Evolutionary conservation across 2,797 vertebrate species (phyloP).

Genomic region (Philypnodon macrostomus): DNA sequence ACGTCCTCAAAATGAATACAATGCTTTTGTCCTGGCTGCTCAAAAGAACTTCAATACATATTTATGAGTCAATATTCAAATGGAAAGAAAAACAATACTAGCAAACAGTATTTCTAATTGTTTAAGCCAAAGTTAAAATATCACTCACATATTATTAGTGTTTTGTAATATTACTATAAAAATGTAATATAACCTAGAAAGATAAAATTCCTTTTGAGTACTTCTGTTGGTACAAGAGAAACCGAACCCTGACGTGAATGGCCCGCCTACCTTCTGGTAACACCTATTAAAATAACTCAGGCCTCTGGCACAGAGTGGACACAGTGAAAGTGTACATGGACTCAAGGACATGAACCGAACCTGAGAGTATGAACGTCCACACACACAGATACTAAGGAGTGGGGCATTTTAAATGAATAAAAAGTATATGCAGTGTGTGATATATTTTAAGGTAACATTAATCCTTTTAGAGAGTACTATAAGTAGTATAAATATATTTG

Average conservation of each 20-base stretch:
- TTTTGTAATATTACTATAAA: too few species aligned
- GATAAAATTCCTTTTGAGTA: too few species aligned
- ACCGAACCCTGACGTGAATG: conserved; percentile 53
- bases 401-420: conserved; percentile 13
- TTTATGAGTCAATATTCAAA: conserved; percentile 10
- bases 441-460: too few species aligned
- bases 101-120: too few species aligned
- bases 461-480: too few species aligned
- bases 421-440: conserved; percentile 9
- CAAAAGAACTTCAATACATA: conserved; percentile 7
- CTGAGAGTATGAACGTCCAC: conserved; percentile 52
- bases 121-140: too few species aligned
- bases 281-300: conserved; percentile 63
- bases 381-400: conserved; percentile 31
- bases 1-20: conserved; percentile 29
- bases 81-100: too few species aligned
- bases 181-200: too few species aligned
- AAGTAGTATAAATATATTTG: background rate
- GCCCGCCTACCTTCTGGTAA: conserved; percentile 52
- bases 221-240: conserved; percentile 67
- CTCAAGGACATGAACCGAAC: conserved; percentile 53
- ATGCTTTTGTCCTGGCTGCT: conserved; percentile 15
- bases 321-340: conserved; percentile 38
- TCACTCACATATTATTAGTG: conserved; percentile 5
- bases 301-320: conserved; percentile 35